phyloP scores from a whole-genome alignment of 2,113 vertebrate species.

The Thomomys bottae region DNA sequence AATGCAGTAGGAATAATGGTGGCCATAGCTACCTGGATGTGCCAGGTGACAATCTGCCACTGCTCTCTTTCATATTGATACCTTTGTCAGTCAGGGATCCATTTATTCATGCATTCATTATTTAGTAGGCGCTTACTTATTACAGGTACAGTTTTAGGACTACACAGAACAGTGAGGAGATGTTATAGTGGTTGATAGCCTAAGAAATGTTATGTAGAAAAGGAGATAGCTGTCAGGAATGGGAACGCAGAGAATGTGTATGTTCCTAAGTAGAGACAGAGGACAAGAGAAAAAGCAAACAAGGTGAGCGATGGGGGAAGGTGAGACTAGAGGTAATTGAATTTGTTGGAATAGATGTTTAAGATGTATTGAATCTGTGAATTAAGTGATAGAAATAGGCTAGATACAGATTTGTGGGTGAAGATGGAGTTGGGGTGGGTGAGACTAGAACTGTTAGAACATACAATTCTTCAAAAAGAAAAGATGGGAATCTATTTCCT shows the following conservation, averaged over 20 bases:
- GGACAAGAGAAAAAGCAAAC: not conserved
- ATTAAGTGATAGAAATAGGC: not conserved
- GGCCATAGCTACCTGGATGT: not conserved
- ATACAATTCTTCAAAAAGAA: not conserved
- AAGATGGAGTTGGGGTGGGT: not conserved
- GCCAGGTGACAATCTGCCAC: too few relatives aligned
- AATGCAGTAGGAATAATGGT: not conserved
- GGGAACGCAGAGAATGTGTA: not conserved
- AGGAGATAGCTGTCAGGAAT: not conserved
- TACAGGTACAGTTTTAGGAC: not conserved
- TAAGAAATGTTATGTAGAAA: not conserved
- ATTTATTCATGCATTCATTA: not conserved
- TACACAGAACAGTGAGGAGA: not conserved
- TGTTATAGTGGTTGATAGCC: not conserved
- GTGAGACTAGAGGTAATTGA: not conserved
- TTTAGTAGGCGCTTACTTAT: constrained; percentile 4
- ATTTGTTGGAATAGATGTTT: not conserved
- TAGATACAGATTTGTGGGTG: rapidly evolving
- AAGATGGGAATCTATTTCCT: not conserved
- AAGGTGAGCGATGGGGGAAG: not conserved
- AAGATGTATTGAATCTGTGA: not conserved
- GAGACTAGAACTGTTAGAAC: not conserved
- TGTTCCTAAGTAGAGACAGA: not conserved
- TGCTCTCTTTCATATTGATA: not conserved
- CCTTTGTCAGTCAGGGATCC: not conserved